phyloP scores from a whole-genome alignment of 2,113 vertebrate species.

The Larimichthys crocea region DNA sequence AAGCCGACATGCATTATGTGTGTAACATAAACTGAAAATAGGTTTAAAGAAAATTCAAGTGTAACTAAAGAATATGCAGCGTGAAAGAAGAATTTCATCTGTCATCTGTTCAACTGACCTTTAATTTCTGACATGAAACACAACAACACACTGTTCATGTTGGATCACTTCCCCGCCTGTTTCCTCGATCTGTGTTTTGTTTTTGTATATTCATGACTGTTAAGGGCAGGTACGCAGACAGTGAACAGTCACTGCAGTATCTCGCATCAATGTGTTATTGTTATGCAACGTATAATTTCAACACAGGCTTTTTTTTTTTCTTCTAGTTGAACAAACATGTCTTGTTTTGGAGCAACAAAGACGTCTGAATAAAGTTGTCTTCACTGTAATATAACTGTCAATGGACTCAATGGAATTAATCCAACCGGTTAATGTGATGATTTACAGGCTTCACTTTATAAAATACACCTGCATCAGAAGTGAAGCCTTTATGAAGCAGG shows the following conservation, averaged over 20 bases:
- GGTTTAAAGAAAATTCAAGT: too few species aligned
- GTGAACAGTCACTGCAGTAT: neutral
- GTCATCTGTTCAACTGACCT: conserved; percentile 4
- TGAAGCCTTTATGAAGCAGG: neutral
- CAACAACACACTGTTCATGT: conserved; percentile 57
- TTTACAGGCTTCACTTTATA: neutral
- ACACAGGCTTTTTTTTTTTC: neutral
- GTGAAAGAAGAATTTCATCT: neutral
- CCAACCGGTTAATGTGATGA: too few species aligned
- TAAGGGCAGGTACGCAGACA: neutral
- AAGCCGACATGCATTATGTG: neutral
- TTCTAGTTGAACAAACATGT: neutral
- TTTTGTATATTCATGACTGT: conserved; percentile 24
- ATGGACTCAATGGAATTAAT: too few species aligned
- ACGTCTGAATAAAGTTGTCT: neutral
- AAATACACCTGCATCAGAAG: neutral
- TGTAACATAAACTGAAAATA: too few species aligned
- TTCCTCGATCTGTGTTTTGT: conserved; percentile 18
- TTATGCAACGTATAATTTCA: neutral
- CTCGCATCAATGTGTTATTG: neutral
- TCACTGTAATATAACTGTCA: neutral
- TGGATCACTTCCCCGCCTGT: conserved; percentile 4
- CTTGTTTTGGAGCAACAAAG: neutral
- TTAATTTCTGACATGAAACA: conserved; percentile 23
- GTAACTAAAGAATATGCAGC: too few species aligned